Evolutionary conservation across 2,797 vertebrate species (phyloP), one percentile per base, ranked within the genome.

Genomic region (Phalanger gymnotis): DNA sequence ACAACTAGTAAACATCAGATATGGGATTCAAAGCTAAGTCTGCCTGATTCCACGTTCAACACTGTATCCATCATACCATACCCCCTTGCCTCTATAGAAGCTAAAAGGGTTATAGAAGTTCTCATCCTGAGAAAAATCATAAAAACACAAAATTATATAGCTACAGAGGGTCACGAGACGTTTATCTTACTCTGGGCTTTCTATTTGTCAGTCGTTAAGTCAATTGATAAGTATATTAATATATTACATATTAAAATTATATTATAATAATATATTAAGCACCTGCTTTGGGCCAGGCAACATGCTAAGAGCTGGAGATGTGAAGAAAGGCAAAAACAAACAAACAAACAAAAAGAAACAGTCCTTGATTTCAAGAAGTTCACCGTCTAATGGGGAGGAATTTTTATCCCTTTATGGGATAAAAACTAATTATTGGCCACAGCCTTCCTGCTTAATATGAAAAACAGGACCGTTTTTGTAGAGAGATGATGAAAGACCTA

Each of bases 401-500:
- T 2, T 40, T 73, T 81, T 81, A 27, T 87, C 22, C 25, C 6
- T 87, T 73, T 73, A 2, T 22, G n/a, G 40, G 73, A 87, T 87
- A 87, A 87, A 87, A 87, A 87, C 47, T 47, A 81, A 81, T 27
- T 87, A 10, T 87, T 27, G 19, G 22, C 22, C 73, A 87, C 51
- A 58, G 56, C 10, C 91, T 57, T 91, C 34, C 40, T 0, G 28
- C 10, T 5, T 57, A n/a, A 57, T 34, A 19, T 4, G 22, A n/a
- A 73, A 90, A 81, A 53, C 28, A 40, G 31, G 14, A 10, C 0
- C 13, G 53, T 27, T 27, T 87, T 81, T 30, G 57, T 81, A 13
- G 61, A 94, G 89, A 94, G 40, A 93, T 52, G 52, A 19, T 96
- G 31, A 54, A 51, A 56, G 92, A 40, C 9, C 90, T 89, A 4